Conservation (phyloP, 2,797 vertebrate genomes). For the Enteromius treurensis region DNA sequence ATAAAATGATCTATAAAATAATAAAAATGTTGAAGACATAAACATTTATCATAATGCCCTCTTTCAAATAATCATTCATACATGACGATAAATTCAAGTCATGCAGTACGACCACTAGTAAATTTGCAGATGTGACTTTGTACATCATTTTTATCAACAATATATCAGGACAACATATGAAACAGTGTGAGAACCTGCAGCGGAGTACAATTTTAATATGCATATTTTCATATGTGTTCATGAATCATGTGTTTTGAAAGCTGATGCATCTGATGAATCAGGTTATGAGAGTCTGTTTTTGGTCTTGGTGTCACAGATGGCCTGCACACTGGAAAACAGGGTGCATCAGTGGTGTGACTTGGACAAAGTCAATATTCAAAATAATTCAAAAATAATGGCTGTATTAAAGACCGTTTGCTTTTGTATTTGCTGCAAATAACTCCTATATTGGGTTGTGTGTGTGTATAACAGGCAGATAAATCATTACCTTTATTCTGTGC, state of each 20-base stretch:
- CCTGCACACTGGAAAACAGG: neutral
- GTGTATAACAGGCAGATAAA: neutral
- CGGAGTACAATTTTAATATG: neutral
- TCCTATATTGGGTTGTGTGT: no score
- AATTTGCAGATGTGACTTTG: no score
- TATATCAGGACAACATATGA: neutral
- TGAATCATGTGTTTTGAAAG: slow-evolving; percentile 18
- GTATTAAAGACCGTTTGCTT: neutral
- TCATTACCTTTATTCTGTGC: neutral
- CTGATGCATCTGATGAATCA: slow-evolving; percentile 6
- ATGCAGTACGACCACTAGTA: neutral
- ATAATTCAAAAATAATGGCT: neutral
- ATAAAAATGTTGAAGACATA: neutral
- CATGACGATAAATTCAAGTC: neutral
- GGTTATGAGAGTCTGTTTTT: slow-evolving; percentile 3
- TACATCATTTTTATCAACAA: neutral
- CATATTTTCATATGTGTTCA: neutral
- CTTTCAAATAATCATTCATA: neutral
- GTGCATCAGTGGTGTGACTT: neutral
- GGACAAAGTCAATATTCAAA: neutral
- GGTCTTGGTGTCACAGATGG: slow-evolving; percentile 18
- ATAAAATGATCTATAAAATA: neutral
- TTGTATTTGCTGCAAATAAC: neutral
- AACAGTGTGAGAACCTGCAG: slow-evolving; percentile 9
- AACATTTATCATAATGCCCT: neutral